phyloP scores from a whole-genome alignment of 2,888 invertebrate genomes.

The Dimorphilus gyrociliatus region DNA sequence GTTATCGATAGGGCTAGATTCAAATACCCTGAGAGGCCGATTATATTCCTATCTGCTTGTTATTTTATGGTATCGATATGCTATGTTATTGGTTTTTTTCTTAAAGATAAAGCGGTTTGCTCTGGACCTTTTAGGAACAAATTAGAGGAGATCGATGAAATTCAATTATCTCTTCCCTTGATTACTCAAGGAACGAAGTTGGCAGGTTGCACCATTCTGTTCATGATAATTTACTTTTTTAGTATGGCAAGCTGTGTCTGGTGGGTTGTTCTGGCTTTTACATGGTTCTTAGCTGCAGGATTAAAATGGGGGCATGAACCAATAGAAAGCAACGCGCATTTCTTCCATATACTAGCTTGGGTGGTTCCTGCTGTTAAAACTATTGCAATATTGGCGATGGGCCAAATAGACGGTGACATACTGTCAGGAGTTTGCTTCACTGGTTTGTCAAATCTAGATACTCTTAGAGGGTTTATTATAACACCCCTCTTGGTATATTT shows the following conservation, averaged over 20 bases:
- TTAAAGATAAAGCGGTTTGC: conserved; percentile 38
- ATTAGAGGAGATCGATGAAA: conserved; percentile 6
- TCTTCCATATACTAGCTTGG: conserved; percentile 96
- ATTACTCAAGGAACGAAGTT: conserved; percentile 50
- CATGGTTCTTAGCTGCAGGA: conserved; percentile 90
- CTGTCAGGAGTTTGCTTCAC: conserved; percentile 62
- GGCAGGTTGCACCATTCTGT: conserved; percentile 66
- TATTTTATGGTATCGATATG: conserved; percentile 84
- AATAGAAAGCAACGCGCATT: conserved; percentile 87
- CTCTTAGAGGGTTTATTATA: conserved; percentile 73
- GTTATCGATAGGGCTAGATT: conserved; percentile 85
- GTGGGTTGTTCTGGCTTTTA: conserved; percentile 90
- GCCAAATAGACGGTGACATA: conserved; percentile 64
- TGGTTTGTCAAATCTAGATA: conserved; percentile 65
- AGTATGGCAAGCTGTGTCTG: conserved; percentile 91
- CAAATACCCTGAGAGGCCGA: conserved; percentile 90
- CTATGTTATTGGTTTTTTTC: conserved; percentile 51
- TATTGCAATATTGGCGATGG: conserved; percentile 81
- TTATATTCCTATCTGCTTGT: conserved; percentile 87
- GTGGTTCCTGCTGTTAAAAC: conserved; percentile 88
- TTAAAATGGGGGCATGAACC: conserved; percentile 97
- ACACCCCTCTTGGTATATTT: conserved; percentile 77
- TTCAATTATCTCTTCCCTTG: conserved; percentile 6
- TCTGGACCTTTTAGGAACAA: conserved; percentile 20
- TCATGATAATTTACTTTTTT: conserved; percentile 80